Evolutionary conservation across 2,888 invertebrate genomes (phyloP), one percentile per base, ranked within the genome.

Genomic region (Eucera pruinosa): DNA sequence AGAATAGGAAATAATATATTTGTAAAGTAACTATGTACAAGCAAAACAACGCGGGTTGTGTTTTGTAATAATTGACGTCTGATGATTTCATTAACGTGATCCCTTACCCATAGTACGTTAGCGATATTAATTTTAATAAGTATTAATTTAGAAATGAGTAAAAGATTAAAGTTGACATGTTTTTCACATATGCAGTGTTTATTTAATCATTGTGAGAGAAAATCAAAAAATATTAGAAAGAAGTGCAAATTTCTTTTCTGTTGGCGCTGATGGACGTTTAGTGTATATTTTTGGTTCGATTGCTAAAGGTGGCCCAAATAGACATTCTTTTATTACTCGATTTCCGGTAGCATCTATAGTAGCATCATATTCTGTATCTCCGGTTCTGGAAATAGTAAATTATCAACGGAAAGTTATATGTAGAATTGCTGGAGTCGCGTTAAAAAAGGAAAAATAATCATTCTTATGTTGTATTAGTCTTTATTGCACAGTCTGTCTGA

Each of bases 301-400:
- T 15, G 86, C 66, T 33, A 72, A 48, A 4, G 86, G 84, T 57
- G 66, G 48, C 41, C 87, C 86, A 41, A 73, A 71, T 4, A 81
- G 48, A 43, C 33, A 33, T 43, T 27, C 47, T 55, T 84, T 52
- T 18, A 86, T 61, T 58, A 90, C 78, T 57, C 64, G 80, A 30
- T 79, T 80, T 5, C 86, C 89, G 45, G 82, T 81, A 7, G 64
- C 66, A 30, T 84, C 81, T 61, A 90, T 89, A 11, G 76, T 79
- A 57, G 50, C 77, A 27, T 69, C 64, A 64, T 91, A 90, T 57
- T 89, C 89, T 4, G 87, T 72, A 48, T 85, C 64, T 57, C 88
- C 90, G 41, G 89, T 90, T 65, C 89, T 90, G 52, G 43, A 73
- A 72, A 60, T 25, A 52, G 54, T 13, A 64, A 39, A 23, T 9